These are phyloP conservation scores for Brachionus sp. DNA, from an alignment of 1,140 invertebrate species.

Conservation along the genomic window DNA sequence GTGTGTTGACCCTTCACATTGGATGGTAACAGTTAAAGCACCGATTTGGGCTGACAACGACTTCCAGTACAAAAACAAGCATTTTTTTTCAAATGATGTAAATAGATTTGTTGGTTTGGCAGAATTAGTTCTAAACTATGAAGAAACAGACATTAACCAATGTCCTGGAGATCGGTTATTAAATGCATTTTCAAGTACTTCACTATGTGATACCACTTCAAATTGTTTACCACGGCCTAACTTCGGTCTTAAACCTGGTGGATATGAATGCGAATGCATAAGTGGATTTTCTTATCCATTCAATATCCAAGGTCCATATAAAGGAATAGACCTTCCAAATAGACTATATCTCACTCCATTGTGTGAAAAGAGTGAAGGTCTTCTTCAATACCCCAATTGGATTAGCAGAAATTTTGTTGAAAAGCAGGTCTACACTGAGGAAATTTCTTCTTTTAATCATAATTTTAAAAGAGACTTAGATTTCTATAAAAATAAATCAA, in stretches of 20 bases:
- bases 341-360: background rate
- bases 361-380: slow-evolving; percentile 13
- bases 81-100: background rate
- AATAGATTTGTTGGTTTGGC: slow-evolving; percentile 18
- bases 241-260: slow-evolving; percentile 33
- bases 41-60: slow-evolving; percentile 43
- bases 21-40: slow-evolving; percentile 13
- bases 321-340: background rate
- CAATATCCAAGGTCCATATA: slow-evolving; percentile 22
- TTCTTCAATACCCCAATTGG: slow-evolving; percentile 43
- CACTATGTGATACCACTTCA: slow-evolving; percentile 24
- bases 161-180: slow-evolving; percentile 34
- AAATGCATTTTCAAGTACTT: slow-evolving; percentile 33
- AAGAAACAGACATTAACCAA: slow-evolving; percentile 24
- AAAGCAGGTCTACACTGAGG: background rate
- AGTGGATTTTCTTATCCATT: slow-evolving; percentile 20
- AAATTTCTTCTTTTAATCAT: background rate
- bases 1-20: slow-evolving; percentile 11
- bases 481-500: background rate
- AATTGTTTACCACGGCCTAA: background rate
- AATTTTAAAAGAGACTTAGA: slow-evolving; percentile 21
- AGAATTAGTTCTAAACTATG: slow-evolving; percentile 27
- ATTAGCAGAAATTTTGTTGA: background rate
- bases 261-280: slow-evolving; percentile 28
- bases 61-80: slow-evolving; percentile 19